These are phyloP conservation scores for Callosobruchus maculatus DNA, from an alignment of 2,888 invertebrate genomes.

Conservation along the genomic window DNA sequence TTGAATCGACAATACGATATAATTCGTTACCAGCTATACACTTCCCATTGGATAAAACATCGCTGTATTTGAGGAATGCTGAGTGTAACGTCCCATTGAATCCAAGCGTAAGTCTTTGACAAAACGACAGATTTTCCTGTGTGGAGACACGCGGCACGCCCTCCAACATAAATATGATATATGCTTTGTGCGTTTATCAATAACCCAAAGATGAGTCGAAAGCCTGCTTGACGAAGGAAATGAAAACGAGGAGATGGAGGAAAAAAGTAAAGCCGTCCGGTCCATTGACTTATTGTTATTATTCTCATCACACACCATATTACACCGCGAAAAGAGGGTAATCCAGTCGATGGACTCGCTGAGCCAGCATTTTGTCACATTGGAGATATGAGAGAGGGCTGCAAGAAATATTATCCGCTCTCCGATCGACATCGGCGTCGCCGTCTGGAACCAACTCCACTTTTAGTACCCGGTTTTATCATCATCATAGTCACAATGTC, in stretches of 20 bases:
- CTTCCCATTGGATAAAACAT: no score
- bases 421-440: slow-evolving; percentile 20
- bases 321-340: slow-evolving; percentile 39
- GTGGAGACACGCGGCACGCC: background rate
- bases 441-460: no score
- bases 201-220: background rate
- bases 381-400: slow-evolving; percentile 43
- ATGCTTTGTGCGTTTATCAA: background rate
- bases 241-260: background rate
- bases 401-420: slow-evolving; percentile 46
- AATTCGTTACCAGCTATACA: no score
- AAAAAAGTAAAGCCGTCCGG: background rate
- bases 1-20: no score
- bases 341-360: slow-evolving; percentile 42
- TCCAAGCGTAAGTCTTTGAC: no score
- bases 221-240: background rate
- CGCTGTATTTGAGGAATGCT: no score
- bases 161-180: background rate
- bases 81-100: no score
- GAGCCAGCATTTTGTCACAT: slow-evolving; percentile 49
- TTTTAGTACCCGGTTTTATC: no score
- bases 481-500: no score
- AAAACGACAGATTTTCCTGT: no score
- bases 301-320: slow-evolving; percentile 49
- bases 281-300: slow-evolving; percentile 49